A percentile compares a stretch with the other conserved stretches of the same genome.
Evolutionary conservation across 1,140 invertebrate species (phyloP).

Genomic region (Ctenoplectra terminalis): DNA sequence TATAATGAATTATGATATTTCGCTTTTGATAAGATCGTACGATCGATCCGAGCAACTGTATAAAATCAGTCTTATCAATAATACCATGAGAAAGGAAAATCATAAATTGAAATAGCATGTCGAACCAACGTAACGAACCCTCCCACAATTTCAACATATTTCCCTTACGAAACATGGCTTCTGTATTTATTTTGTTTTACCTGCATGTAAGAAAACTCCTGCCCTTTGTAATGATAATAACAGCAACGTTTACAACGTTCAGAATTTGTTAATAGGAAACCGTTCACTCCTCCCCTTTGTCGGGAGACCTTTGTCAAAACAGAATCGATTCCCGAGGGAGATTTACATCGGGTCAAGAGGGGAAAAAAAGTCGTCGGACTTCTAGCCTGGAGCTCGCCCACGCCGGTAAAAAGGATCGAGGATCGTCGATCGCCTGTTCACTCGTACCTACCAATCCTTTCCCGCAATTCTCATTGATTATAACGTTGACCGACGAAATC

Average conservation of each 20-base stretch:
- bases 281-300: not conserved
- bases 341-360: not conserved
- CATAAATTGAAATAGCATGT: not conserved
- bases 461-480: conserved; percentile 51
- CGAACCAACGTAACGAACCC: not conserved
- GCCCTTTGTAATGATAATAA: not conserved
- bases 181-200: not conserved
- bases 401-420: not conserved
- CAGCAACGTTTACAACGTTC: not conserved
- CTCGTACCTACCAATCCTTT: conserved; percentile 27
- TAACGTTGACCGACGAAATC: conserved; percentile 44
- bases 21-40: not conserved
- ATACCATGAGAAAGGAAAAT: not conserved
- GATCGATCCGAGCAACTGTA: too few relatives aligned
- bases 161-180: not conserved
- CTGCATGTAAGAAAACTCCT: too few relatives aligned
- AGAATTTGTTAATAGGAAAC: not conserved
- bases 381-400: not conserved
- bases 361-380: not conserved
- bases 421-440: not conserved
- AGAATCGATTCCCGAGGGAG: not conserved
- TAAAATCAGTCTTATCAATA: not conserved
- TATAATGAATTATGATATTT: conserved; percentile 20
- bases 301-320: not conserved
- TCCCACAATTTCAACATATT: not conserved